phyloP scores from a whole-genome alignment of 2,888 invertebrate genomes.

The Caradrina kadenii region DNA sequence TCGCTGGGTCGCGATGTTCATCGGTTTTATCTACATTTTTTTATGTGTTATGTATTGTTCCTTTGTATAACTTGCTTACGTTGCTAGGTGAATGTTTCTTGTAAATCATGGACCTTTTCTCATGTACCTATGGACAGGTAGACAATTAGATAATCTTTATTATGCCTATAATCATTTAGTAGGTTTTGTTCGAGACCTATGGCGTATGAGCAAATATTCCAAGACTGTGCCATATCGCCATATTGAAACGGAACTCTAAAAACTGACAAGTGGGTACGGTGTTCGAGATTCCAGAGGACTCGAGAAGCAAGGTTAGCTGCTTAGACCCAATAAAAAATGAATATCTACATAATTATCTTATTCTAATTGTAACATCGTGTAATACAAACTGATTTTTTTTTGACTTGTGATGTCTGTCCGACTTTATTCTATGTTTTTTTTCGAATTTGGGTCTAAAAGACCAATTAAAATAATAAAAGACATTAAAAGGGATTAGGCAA shows the following conservation, averaged over 20 bases:
- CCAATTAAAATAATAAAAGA: no score
- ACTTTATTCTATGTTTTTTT: no score
- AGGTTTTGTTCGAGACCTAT: neutral
- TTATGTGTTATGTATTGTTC: conserved; percentile 22
- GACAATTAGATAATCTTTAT: no score
- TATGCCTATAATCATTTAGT: neutral
- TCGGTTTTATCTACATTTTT: conserved; percentile 45
- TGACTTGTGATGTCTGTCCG: neutral
- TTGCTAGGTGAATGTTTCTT: conserved; percentile 19
- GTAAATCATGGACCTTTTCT: neutral
- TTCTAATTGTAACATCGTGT: conserved; percentile 55
- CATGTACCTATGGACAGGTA: no score
- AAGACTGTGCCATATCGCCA: neutral
- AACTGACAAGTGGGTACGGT: conserved; percentile 57
- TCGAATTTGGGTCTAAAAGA: no score
- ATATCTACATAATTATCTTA: conserved; percentile 52
- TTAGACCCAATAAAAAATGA: conserved; percentile 53
- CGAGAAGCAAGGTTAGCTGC: conserved; percentile 58
- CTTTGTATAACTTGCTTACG: conserved; percentile 27
- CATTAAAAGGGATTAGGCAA: no score
- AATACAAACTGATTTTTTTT: conserved; percentile 25
- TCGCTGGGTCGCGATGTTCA: conserved; percentile 53
- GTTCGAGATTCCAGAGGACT: conserved; percentile 60
- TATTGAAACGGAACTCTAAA: conserved; percentile 32
- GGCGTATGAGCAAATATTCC: conserved; percentile 1